These are phyloP conservation scores for Synanthedon vespiformis DNA, from an alignment of 2,888 invertebrate species.

Conservation along the genomic window DNA sequence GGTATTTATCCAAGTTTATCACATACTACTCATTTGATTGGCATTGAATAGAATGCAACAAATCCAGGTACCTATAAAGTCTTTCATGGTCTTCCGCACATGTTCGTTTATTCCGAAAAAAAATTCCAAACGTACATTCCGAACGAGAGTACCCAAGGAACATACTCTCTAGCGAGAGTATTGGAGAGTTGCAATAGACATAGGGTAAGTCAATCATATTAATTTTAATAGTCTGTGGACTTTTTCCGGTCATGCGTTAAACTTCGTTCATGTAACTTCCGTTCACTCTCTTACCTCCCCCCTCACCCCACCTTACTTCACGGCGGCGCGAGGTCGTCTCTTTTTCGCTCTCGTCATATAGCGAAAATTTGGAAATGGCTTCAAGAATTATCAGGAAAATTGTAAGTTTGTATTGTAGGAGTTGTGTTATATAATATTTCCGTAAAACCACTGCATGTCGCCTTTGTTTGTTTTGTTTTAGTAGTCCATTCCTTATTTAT, in stretches of 20 bases:
- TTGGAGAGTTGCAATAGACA: too few relatives aligned
- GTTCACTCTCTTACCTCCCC: conserved; percentile 29
- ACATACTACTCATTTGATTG: too few relatives aligned
- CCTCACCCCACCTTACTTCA: conserved; percentile 26
- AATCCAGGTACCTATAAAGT: too few relatives aligned
- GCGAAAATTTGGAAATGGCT: conserved; percentile 62
- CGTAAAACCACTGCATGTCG: conserved; percentile 36
- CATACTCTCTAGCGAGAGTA: too few relatives aligned
- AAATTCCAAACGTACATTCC: too few relatives aligned
- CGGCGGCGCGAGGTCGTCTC: conserved; percentile 49
- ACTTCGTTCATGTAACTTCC: background rate
- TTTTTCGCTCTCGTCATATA: conserved; percentile 40
- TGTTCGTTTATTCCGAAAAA: too few relatives aligned
- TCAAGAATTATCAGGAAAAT: conserved; percentile 68
- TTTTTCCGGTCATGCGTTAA: conserved; percentile 64
- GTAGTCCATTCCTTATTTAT: conserved; percentile 27
- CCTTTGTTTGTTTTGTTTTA: conserved; percentile 18
- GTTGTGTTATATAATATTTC: conserved; percentile 7
- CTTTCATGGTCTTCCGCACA: too few relatives aligned
- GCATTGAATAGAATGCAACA: too few relatives aligned
- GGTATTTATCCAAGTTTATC: too few relatives aligned
- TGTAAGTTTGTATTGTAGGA: conserved; percentile 53
- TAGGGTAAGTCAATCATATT: too few relatives aligned
- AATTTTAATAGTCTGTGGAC: too few relatives aligned
- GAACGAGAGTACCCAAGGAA: too few relatives aligned